phyloP scores from a whole-genome alignment of 2,113 vertebrate species.

The Chunga burmeisteri region DNA sequence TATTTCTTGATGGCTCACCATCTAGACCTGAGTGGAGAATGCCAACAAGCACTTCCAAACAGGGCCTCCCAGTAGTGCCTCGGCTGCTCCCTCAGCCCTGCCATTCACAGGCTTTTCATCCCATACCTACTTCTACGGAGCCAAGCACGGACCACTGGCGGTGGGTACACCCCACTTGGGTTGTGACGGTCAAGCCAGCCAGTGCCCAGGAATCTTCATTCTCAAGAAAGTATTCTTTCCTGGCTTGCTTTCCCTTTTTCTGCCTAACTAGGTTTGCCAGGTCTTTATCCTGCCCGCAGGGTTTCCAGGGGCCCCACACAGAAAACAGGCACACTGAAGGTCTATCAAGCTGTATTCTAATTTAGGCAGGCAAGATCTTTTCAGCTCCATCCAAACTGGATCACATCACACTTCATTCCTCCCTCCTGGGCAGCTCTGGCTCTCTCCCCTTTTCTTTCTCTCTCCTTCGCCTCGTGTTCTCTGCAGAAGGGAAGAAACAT shows the following conservation, averaged over 20 bases:
- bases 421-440: neutral
- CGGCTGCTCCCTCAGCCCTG: neutral
- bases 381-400: neutral
- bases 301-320: neutral
- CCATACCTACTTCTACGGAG: neutral
- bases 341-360: neutral
- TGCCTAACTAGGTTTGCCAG: neutral
- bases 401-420: neutral
- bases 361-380: neutral
- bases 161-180: neutral
- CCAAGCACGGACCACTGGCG: rapidly evolving
- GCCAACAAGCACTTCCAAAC: neutral
- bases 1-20: neutral
- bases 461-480: neutral
- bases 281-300: neutral
- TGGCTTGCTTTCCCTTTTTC: neutral
- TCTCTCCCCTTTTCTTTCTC: neutral
- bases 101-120: rapidly evolving
- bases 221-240: neutral
- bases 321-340: neutral
- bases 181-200: neutral
- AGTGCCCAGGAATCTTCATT: neutral
- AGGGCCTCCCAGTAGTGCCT: neutral
- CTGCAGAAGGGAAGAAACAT: neutral
- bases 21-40: neutral